phyloP scores from a whole-genome alignment of 1,140 invertebrate species.

The Ceratina japonica region DNA sequence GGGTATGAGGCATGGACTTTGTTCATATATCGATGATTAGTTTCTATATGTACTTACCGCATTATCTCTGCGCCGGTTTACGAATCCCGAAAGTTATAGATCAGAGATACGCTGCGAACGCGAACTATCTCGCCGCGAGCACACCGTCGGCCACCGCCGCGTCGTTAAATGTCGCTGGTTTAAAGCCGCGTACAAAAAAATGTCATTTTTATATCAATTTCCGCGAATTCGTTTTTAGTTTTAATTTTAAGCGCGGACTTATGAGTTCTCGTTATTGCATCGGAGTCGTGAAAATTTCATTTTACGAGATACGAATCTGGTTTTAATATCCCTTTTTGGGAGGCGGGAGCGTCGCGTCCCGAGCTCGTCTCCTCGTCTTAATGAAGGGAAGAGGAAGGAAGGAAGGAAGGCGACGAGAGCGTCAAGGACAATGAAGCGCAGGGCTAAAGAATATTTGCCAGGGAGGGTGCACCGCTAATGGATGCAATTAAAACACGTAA shows the following conservation, averaged over 20 bases:
- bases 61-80: neutral
- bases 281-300: neutral
- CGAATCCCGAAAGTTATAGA: neutral
- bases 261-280: too few species aligned
- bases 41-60: neutral
- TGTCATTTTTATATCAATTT: too few species aligned
- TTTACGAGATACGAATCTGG: neutral
- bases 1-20: neutral
- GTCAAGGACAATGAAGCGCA: conserved; percentile 9
- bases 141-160: neutral
- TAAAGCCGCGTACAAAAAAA: too few species aligned
- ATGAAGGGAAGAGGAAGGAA: neutral
- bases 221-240: too few species aligned
- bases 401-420: neutral
- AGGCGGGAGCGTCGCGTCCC: neutral
- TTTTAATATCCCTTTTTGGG: neutral
- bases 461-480: conserved; percentile 55
- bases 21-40: neutral
- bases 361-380: neutral
- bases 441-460: neutral
- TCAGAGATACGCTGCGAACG: neutral
- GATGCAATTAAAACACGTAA: conserved; percentile 72
- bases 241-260: too few species aligned
- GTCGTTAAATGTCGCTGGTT: neutral
- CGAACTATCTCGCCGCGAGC: neutral